A percentile compares a stretch with the other conserved stretches of the same genome.
phyloP scores from a whole-genome alignment of 2,797 vertebrate genomes.

The Moxostoma hubbsi region DNA sequence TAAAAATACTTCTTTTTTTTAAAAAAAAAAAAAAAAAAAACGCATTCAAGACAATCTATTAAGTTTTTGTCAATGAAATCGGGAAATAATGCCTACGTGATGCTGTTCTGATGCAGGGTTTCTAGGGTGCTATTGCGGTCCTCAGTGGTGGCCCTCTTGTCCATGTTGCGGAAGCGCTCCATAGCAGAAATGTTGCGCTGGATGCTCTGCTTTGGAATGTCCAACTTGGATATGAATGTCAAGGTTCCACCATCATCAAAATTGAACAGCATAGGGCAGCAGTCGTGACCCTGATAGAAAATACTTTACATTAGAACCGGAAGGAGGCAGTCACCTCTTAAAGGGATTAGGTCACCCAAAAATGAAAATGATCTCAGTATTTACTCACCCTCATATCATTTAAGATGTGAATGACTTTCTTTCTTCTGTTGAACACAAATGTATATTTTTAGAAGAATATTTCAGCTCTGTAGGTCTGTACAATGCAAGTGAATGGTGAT shows the following conservation, averaged over 20 bases:
- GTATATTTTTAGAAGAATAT: no score
- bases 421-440: no score
- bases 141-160: slow-evolving; percentile 95
- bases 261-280: slow-evolving; percentile 98
- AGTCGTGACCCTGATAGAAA: slow-evolving; percentile 89
- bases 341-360: no score
- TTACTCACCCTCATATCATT: no score
- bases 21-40: no score
- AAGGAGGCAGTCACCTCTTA: neutral
- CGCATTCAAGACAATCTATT: neutral
- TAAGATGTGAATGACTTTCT: no score
- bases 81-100: slow-evolving; percentile 48
- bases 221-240: slow-evolving; percentile 94
- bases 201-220: slow-evolving; percentile 98
- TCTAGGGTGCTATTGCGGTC: slow-evolving; percentile 88
- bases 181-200: slow-evolving; percentile 98
- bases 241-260: slow-evolving; percentile 90
- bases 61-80: neutral
- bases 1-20: no score
- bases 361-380: no score
- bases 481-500: no score
- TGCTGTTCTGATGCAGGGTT: slow-evolving; percentile 88
- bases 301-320: neutral
- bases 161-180: slow-evolving; percentile 99
- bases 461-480: no score